Evolutionary conservation across 2,797 vertebrate genomes (phyloP).

Genomic region (Microhierax caerulescens): DNA sequence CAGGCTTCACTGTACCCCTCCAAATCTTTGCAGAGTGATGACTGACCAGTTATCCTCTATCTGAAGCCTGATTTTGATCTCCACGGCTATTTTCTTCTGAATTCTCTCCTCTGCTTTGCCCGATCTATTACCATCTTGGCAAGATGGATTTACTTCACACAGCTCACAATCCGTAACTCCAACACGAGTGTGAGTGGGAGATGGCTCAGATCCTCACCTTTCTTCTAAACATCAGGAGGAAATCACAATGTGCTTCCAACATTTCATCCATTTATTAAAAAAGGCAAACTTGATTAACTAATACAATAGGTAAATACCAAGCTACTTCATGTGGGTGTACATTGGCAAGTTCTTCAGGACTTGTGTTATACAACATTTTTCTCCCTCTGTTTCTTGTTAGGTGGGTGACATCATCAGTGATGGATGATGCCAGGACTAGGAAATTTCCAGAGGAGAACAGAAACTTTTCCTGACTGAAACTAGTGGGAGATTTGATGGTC

Average conservation of each 20-base stretch:
- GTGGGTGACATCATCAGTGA: not conserved
- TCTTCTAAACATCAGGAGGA: not conserved
- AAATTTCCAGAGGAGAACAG: not conserved
- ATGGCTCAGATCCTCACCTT: not conserved
- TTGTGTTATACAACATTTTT: not conserved
- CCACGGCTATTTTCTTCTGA: not conserved
- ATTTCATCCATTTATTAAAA: not conserved
- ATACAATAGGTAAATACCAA: not conserved
- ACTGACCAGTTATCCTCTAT: not conserved
- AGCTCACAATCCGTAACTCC: not conserved
- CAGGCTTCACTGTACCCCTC: not conserved
- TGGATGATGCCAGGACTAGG: not conserved
- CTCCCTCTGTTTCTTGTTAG: not conserved
- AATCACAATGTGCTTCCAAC: not conserved
- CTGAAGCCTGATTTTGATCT: not conserved
- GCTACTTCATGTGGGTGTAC: not conserved
- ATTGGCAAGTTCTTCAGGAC: not conserved
- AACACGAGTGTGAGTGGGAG: not conserved
- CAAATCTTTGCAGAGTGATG: not conserved
- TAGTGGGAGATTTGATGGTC: not conserved
- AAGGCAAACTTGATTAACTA: not conserved
- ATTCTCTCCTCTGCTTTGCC: not conserved
- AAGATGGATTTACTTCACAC: not conserved
- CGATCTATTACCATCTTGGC: not conserved
- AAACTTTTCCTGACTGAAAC: not conserved